Evolutionary conservation across 1,140 invertebrate species (phyloP), one percentile per base, ranked within the genome.

Genomic region (Papilio polyxenes): DNA sequence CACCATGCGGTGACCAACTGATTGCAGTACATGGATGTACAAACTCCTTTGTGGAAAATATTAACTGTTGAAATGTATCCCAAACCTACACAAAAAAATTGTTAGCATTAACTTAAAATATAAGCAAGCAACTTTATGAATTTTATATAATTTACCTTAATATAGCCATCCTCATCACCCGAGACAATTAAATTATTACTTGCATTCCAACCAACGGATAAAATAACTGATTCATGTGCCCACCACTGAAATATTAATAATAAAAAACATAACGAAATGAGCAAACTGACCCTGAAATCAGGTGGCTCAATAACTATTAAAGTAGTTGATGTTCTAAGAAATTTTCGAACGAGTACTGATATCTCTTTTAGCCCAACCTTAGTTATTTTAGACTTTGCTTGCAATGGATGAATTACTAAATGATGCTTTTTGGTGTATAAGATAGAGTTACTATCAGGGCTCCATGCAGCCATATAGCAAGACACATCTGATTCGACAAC

Each of bases 121-220:
- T 49, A n/a, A 53, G 23, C 5, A 82, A 49, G 40, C 65, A 81
- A 80, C 74, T 69, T 20, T 7, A 37, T 15, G 5, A 4, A 10
- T 13, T 69, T 37, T 11, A 77, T 23, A 74, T 77, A 82, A 11
- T 78, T 53, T 86, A 97, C 96, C 95, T 99, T 99, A 83, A 98
- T 99, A 85, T 96, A 96, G 88, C 98, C 99, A 94, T 99, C 99
- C 95, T 99, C 99, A 10, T 97, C 98, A 2, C 98, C 99, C 44
- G 98, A 99, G 37, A 99, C 95, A 75, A 99, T 98, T 0, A 98
- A 94, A 86, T 98, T 97, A 85, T 97, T 97, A 75, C 97, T 97
- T 2, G 97, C 95, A 91, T 97, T 98, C 99, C 99, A 99, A 75
- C 97, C 97, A 2, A 98, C 95, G 79, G 97, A 97, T 23, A 99